A percentile compares a stretch with the other conserved stretches of the same genome.
phyloP scores from a whole-genome alignment of 2,888 invertebrate genomes.

The Acleris literana region DNA sequence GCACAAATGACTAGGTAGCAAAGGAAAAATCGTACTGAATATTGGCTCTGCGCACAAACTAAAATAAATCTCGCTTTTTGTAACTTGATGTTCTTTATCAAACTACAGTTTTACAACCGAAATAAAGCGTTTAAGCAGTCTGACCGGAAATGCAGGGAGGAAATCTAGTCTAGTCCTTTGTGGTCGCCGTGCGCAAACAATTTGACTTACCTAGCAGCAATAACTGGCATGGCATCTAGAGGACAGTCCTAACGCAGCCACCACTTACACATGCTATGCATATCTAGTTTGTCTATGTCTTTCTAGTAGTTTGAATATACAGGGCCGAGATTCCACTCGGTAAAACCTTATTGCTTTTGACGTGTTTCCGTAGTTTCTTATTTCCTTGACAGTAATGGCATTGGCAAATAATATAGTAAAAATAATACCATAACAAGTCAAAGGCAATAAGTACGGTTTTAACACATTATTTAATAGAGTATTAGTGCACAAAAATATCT shows the following conservation, averaged over 20 bases:
- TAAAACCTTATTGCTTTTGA: no score
- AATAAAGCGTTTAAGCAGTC: slow-evolving; percentile 7
- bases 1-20: slow-evolving; percentile 17
- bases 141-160: slow-evolving; percentile 10
- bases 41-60: background rate
- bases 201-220: slow-evolving; percentile 48
- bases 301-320: background rate
- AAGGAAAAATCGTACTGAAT: slow-evolving; percentile 9
- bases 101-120: slow-evolving; percentile 2
- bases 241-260: slow-evolving; percentile 20
- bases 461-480: no score
- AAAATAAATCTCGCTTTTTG: background rate
- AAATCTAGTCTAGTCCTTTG: slow-evolving; percentile 43
- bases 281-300: no score
- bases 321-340: no score
- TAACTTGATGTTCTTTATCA: background rate
- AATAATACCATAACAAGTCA: no score
- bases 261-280: background rate
- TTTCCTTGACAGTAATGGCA: no score
- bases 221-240: slow-evolving; percentile 42
- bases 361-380: no score
- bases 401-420: no score
- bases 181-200: slow-evolving; percentile 40
- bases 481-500: no score
- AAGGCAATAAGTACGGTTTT: no score